phyloP scores from a whole-genome alignment of 2,888 invertebrate species.

The Oscheius sp. region DNA sequence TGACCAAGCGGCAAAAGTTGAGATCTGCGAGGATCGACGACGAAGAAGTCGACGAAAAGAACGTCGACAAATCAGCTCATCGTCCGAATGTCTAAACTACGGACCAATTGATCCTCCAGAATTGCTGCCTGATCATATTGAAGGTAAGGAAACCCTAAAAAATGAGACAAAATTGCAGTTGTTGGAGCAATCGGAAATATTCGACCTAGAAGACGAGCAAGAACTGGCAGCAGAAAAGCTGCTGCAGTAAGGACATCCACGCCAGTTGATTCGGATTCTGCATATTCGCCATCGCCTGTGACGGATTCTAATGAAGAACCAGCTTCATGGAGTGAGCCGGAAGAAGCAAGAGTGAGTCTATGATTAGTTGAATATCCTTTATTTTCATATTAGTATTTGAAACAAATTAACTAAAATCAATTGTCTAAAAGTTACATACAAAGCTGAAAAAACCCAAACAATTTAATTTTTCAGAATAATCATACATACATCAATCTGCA shows the following conservation, averaged over 20 bases:
- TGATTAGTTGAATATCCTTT: too few relatives aligned
- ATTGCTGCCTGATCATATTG: constrained; percentile 38
- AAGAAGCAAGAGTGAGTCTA: constrained; percentile 21
- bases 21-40: not conserved
- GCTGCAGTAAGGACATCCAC: constrained; percentile 44
- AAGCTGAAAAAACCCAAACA: too few relatives aligned
- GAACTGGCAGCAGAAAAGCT: constrained; percentile 4
- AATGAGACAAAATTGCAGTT: constrained; percentile 8
- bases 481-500: constrained; percentile 55
- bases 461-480: constrained; percentile 31
- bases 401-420: too few relatives aligned
- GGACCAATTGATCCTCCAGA: constrained; percentile 59
- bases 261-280: constrained; percentile 54
- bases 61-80: constrained; percentile 31
- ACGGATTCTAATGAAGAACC: constrained; percentile 45
- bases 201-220: constrained; percentile 7
- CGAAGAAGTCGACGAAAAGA: not conserved
- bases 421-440: too few relatives aligned
- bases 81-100: constrained; percentile 59
- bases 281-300: constrained; percentile 54
- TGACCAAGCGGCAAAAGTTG: constrained; percentile 14
- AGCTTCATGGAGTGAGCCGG: constrained; percentile 28
- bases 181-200: constrained; percentile 17
- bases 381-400: too few relatives aligned
- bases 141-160: constrained; percentile 18